These are phyloP conservation scores for Aphaenogaster floridana DNA, from an alignment of 1,140 invertebrate genomes.

Conservation along the genomic window DNA sequence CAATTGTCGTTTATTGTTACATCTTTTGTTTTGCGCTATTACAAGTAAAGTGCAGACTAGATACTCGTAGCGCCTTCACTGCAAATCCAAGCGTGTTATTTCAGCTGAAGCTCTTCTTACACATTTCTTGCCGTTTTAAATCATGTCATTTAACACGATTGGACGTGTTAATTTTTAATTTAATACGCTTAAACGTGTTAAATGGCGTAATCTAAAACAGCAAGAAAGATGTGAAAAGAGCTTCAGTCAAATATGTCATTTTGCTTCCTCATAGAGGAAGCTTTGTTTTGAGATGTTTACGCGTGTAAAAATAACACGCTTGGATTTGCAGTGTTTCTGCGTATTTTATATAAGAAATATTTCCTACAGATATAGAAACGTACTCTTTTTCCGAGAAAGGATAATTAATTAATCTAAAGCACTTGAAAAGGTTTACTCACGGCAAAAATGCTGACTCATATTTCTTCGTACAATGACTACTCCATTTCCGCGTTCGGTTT, in stretches of 20 bases:
- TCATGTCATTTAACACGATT: too few species aligned
- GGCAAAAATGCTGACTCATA: constrained; percentile 12
- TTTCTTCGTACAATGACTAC: constrained; percentile 7
- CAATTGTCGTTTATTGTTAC: neutral
- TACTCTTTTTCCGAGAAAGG: neutral
- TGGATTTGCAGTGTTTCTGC: neutral
- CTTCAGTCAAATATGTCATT: too few species aligned
- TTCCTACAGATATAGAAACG: neutral
- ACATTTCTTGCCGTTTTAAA: too few species aligned
- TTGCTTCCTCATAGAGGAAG: too few species aligned
- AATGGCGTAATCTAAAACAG: too few species aligned
- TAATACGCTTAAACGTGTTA: too few species aligned
- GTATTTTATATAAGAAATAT: neutral
- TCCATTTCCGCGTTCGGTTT: constrained; percentile 22
- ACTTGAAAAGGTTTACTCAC: neutral
- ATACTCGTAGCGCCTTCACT: neutral
- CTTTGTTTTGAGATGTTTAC: too few species aligned
- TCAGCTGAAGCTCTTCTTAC: too few species aligned
- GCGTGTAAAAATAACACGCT: too few species aligned
- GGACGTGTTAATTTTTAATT: too few species aligned
- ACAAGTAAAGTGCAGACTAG: neutral
- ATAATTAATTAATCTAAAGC: neutral
- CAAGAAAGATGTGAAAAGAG: too few species aligned
- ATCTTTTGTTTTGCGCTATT: neutral
- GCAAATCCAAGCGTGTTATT: too few species aligned